Conservation (phyloP, 2,888 invertebrate genomes). For the Xylota sylvarum region DNA sequence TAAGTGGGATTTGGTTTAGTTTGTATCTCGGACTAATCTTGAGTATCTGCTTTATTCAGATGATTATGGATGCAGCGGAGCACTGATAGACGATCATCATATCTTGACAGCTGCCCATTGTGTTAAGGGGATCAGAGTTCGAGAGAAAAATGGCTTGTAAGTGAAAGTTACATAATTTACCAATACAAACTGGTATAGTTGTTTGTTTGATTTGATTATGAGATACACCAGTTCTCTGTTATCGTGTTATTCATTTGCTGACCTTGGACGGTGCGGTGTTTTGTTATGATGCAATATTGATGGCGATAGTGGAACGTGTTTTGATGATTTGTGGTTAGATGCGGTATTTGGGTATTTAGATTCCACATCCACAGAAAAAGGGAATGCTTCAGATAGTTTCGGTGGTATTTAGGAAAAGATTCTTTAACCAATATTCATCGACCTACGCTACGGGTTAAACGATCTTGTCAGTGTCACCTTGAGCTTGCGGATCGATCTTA, state of each 20-base stretch:
- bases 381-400: too few relatives aligned
- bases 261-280: constrained; percentile 29
- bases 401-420: too few relatives aligned
- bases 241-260: background rate
- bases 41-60: constrained; percentile 82
- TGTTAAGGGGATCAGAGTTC: constrained; percentile 85
- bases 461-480: too few relatives aligned
- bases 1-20: background rate
- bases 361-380: too few relatives aligned
- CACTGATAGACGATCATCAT: constrained; percentile 87
- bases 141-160: constrained; percentile 86
- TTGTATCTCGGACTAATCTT: constrained; percentile 32
- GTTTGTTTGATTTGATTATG: constrained; percentile 55
- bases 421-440: too few relatives aligned
- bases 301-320: background rate
- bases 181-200: constrained; percentile 16
- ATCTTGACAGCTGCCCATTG: constrained; percentile 89
- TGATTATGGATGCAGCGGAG: constrained; percentile 88
- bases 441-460: too few relatives aligned
- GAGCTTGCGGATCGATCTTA: too few relatives aligned
- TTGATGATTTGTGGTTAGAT: background rate
- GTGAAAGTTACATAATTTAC: constrained; percentile 80
- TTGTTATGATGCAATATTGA: constrained; percentile 41
- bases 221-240: constrained; percentile 1
- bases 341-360: constrained; percentile 55